These are phyloP conservation scores for Siderastrea radians DNA, from an alignment of 92 coral and sea anemone genomes.

Conservation along the genomic window DNA sequence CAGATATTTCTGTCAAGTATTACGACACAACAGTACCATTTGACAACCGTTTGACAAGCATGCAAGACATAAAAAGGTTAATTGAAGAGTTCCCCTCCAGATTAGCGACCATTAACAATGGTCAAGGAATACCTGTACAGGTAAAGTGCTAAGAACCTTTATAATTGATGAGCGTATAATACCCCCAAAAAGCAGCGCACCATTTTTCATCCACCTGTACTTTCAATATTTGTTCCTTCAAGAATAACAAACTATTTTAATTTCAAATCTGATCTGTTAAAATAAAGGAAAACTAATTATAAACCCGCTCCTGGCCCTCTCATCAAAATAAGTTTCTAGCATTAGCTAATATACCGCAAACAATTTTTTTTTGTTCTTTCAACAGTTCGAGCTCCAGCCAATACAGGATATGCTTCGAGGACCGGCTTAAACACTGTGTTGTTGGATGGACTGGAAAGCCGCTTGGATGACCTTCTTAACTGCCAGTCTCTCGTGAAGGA, in stretches of 20 bases:
- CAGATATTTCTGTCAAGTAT: neutral
- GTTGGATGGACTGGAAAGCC: neutral
- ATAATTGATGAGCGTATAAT: neutral
- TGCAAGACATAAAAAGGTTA: neutral
- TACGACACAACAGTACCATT: neutral
- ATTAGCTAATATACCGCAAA: neutral
- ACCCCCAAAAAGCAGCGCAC: no score
- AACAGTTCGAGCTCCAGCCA: slow-evolving; percentile 16
- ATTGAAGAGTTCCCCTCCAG: neutral
- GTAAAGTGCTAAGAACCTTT: neutral
- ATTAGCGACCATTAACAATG: neutral
- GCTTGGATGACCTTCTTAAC: slow-evolving; percentile 12
- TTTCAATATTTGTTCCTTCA: no score
- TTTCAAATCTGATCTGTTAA: no score
- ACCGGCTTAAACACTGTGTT: neutral
- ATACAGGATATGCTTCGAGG: slow-evolving; percentile 4
- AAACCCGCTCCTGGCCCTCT: no score
- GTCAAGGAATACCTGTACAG: neutral
- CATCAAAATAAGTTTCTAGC: neutral
- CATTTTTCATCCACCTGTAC: no score
- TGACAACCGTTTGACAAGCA: neutral
- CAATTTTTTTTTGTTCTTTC: neutral
- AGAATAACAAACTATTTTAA: no score
- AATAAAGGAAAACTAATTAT: no score
- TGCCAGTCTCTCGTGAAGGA: neutral